These are phyloP conservation scores for Catotricha subobsoleta DNA, from an alignment of 2,888 invertebrate genomes.

Conservation along the genomic window DNA sequence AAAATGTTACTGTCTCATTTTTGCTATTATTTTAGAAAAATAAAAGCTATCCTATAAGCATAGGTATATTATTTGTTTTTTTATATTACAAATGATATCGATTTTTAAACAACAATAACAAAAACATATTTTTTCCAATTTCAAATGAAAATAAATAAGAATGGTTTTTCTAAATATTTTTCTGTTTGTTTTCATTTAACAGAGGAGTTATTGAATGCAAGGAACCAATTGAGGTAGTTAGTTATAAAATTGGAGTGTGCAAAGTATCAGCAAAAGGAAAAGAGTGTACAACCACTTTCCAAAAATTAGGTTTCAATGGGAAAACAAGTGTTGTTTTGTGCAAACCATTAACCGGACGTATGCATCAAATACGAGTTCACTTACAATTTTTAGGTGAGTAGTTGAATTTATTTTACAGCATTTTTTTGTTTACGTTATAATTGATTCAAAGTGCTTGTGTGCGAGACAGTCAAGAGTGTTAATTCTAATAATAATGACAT, in stretches of 20 bases:
- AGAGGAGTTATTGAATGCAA: conserved; percentile 69
- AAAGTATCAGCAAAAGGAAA: conserved; percentile 87
- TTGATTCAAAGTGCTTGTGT: background rate
- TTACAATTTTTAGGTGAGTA: conserved; percentile 81
- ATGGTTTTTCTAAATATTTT: too few species aligned
- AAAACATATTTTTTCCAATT: too few species aligned
- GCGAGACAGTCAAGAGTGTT: too few species aligned
- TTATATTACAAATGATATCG: conserved; percentile 1
- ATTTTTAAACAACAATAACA: too few species aligned
- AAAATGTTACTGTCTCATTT: background rate
- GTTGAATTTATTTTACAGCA: background rate
- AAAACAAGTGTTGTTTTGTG: conserved; percentile 86
- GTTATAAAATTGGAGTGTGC: conserved; percentile 91
- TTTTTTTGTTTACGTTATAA: background rate
- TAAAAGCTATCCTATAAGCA: too few species aligned
- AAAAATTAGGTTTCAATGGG: conserved; percentile 72
- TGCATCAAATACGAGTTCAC: conserved; percentile 98
- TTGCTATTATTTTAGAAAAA: too few species aligned
- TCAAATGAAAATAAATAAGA: too few species aligned
- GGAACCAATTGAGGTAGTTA: conserved; percentile 83
- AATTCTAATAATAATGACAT: too few species aligned
- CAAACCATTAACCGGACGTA: conserved; percentile 88
- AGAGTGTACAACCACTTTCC: conserved; percentile 79
- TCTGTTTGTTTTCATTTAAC: conserved; percentile 14
- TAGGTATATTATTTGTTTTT: too few species aligned